Conservation (phyloP, 2,113 vertebrate genomes). For the Geococcyx californianus region DNA sequence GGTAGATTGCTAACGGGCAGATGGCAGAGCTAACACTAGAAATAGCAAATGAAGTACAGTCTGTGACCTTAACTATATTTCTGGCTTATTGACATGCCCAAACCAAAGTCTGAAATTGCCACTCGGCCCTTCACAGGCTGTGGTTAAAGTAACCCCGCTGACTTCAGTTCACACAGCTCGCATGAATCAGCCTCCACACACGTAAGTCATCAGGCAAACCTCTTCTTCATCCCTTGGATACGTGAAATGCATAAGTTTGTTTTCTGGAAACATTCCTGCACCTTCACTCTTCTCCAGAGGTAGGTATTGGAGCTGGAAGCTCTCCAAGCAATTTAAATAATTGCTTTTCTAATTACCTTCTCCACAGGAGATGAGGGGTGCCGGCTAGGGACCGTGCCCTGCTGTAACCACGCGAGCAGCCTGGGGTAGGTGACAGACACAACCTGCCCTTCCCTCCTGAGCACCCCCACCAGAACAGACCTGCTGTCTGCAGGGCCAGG, state of each 20-base stretch:
- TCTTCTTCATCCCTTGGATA: background rate
- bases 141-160: background rate
- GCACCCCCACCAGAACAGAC: background rate
- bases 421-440: background rate
- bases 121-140: background rate
- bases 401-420: rapidly evolving
- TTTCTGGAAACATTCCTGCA: background rate
- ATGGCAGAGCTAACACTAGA: background rate
- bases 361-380: background rate
- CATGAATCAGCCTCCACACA: background rate
- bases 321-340: background rate
- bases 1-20: background rate
- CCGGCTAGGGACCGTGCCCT: background rate
- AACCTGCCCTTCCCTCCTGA: background rate
- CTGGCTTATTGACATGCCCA: background rate
- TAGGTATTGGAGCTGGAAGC: background rate
- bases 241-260: background rate
- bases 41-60: background rate
- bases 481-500: background rate
- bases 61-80: background rate
- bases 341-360: background rate
- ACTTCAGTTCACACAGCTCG: background rate
- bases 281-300: background rate
- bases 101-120: background rate
- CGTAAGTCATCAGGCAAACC: background rate